Evolutionary conservation across 2,888 invertebrate species (phyloP), one percentile per base, ranked within the genome.

Genomic region (Napeogenes inachia): DNA sequence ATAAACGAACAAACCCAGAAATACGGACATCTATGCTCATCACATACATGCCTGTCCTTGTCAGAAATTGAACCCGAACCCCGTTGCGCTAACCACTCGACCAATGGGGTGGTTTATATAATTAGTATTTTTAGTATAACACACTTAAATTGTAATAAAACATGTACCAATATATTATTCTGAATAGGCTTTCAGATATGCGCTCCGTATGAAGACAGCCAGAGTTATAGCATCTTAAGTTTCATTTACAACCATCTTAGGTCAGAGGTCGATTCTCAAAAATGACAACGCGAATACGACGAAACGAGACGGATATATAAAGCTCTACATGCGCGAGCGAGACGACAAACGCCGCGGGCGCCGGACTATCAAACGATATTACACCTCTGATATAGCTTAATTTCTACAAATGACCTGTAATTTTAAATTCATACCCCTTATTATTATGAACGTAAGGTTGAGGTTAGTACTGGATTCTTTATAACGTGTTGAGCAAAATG

Each of bases 191-290:
- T 12, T 42, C 8, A 42, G 10, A 6, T 42, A 42, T 42, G 70
- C 72, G 68, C 68, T 75, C 72, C 70, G 72, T 74, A 76, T 75
- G 68, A 74, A 73, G 70, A 73, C 74, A 68, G 72, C 71, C 68
- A 68, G 71, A 75, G 73, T 75, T 75, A 77, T 75, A 67, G 62
- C 70, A 66, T 65, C 70, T 69, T 71, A 71, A 72, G 72, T 75
- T 84, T 82, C 82, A 85, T 85, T 82, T 82, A 79, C 79, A 75
- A 77, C 78, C 80, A 80, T 79, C 82, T 77, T 81, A 79, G 85
- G 78, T 83, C 85, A 83, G 69, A 81, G 87, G 84, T 85, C 84
- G 82, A 81, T 84, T 81, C 81, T 80, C 81, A 84, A 87, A 87
- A 87, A 87, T 87, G 85, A 87, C 87, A 86, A 81, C 77, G 81